Base-by-base conservation (phyloP, 2,113 vertebrate genomes). In the Grammomys surdaster region DNA sequence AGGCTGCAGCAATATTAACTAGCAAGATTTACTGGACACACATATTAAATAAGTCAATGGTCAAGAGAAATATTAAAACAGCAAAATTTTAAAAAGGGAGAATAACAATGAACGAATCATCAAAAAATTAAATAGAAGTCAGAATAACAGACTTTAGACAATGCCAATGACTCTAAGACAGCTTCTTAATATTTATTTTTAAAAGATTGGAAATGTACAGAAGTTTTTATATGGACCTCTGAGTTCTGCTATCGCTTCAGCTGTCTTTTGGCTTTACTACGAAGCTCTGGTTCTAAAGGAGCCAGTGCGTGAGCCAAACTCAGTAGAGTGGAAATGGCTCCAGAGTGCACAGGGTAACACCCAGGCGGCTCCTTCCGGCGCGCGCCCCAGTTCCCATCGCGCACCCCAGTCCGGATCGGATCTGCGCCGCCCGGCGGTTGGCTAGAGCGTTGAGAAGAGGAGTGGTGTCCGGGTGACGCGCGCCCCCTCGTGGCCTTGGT, bases 391-490 rank as follows among this genome's bases (percentile, higher is more conserved):
- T 20, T 1, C 31, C 12, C 12, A 5, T 0, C 20, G 0, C 17
- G 26, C 2, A n/a, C 28, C 1, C 5, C 40, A 20, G 3, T 31
- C 17, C 1, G 46, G 7, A 40, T 13, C 2, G 20, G 43, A 43
- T 81, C 36, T 19, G 67, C 65, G 51, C 65, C 65, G 9, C 85
- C 2, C 16, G 28, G n/a, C 89, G 17, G 81, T 93, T 96, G 90
- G 33, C 14, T 5, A 11, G 26, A 43, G 89, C 70, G 80, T 92
- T 85, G 75, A 22, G 14, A 2, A 7, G 19, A n/a, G 31, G 28
- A 5, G 14, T 6, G 0, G 13, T 3, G 12, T 20, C 7, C 0
- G 10, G 46, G 40, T 7, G 0, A 24, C 56, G 56, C 5, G 76
- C 54, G 91, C 73, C 65, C 77, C 36, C 80, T 20, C 9, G 87